phyloP scores from a whole-genome alignment of 2,888 invertebrate species.

The Serrognathus titanus region DNA sequence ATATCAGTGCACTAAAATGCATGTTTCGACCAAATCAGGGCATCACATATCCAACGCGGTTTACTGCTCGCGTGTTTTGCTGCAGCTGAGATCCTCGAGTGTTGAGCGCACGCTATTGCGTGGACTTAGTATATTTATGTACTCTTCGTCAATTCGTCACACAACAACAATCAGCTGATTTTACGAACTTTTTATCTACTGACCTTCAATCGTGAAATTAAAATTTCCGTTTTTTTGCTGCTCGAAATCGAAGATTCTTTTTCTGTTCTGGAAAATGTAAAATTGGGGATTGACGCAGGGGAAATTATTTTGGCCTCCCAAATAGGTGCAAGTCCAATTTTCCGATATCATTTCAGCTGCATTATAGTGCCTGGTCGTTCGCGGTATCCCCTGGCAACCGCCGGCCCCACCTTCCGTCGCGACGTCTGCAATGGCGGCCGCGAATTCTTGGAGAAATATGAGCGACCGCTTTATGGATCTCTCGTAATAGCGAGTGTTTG shows the following conservation, averaged over 20 bases:
- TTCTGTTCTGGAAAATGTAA: too few species aligned
- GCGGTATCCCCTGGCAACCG: slow-evolving; percentile 32
- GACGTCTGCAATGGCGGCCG: slow-evolving; percentile 33
- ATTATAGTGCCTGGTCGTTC: slow-evolving; percentile 26
- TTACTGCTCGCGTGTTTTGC: slow-evolving; percentile 32
- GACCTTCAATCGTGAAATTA: not conserved
- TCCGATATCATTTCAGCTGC: slow-evolving; percentile 13
- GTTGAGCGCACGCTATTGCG: slow-evolving; percentile 42
- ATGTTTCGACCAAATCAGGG: slow-evolving; percentile 19
- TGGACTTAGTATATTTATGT: slow-evolving; percentile 44
- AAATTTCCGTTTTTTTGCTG: too few species aligned
- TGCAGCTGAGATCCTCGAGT: slow-evolving; percentile 33
- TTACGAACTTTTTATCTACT: slow-evolving; percentile 15
- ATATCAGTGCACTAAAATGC: slow-evolving; percentile 4
- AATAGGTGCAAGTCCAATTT: not conserved
- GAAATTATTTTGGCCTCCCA: not conserved
- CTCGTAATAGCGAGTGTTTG: slow-evolving; percentile 3
- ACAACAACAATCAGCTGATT: slow-evolving; percentile 39
- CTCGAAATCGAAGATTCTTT: too few species aligned
- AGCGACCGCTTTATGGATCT: slow-evolving; percentile 8
- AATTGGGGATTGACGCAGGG: not conserved
- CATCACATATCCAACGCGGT: slow-evolving; percentile 10
- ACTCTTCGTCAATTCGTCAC: slow-evolving; percentile 39
- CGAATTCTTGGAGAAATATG: slow-evolving; percentile 18
- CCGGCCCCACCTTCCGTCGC: slow-evolving; percentile 30